Evolutionary conservation across 2,797 vertebrate species (phyloP), one percentile per base, ranked within the genome.

Genomic region (Denticeps clupeoides): DNA sequence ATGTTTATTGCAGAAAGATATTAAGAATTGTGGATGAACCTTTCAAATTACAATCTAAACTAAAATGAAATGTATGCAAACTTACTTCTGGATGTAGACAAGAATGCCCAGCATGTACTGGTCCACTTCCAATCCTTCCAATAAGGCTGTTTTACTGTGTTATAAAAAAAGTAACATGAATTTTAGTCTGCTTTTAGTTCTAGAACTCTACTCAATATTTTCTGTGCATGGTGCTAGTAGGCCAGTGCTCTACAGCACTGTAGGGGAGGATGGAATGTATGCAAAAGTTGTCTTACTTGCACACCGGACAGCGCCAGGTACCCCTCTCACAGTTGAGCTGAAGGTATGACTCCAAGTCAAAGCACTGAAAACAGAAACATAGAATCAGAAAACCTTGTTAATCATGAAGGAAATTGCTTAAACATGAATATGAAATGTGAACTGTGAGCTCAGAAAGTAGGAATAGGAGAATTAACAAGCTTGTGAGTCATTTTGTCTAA

Each of bases 31-130:
- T n/a, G n/a, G n/a, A n/a, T n/a, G n/a, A n/a, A n/a, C n/a, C n/a
- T n/a, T n/a, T n/a, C n/a, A n/a, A n/a, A n/a, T n/a, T n/a, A n/a
- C n/a, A n/a, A n/a, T n/a, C n/a, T n/a, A n/a, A n/a, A n/a, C n/a
- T n/a, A n/a, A n/a, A n/a, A n/a, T n/a, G n/a, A n/a, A n/a, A n/a
- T n/a, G 32, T 13, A 26, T 4, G 22, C 4, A 32, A 15, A 71
- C 88, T 84, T 63, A 96, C 93, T 89, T 95, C 55, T 95, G 91
- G 55, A 97, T 96, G 70, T 93, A 92, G 66, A 92, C 87, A 9
- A 97, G 83, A 26, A 95, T 91, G 35, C 91, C 93, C 41, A 94
- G 75, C 91, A 97, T 93, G 72, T 97, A 97, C 73, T 97, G 93
- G 70, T 97, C 93, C 41, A 97, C 90, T 67, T 97, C 91, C 53